Percentiles rank a stretch among this genome's conserved stretches.
Evolutionary conservation across 2,113 vertebrate genomes (phyloP).

Genomic region (Ardeotis arabs): DNA sequence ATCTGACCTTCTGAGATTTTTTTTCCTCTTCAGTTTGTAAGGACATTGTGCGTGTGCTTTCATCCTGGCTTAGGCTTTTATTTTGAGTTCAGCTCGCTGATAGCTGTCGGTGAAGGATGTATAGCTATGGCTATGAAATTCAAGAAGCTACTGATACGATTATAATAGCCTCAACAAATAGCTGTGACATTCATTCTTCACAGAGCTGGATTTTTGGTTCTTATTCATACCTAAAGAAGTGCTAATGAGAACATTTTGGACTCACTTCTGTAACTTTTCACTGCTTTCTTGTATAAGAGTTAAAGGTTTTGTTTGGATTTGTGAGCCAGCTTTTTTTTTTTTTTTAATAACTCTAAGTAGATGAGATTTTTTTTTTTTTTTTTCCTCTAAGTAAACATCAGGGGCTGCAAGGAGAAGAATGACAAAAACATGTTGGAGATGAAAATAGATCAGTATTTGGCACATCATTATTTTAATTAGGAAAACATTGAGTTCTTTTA

Average conservation of each 20-base stretch:
- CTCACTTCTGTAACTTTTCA: background rate
- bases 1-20: background rate
- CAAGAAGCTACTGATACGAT: background rate
- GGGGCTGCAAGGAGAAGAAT: background rate
- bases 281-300: background rate
- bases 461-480: background rate
- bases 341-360: background rate
- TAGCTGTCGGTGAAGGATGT: background rate
- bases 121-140: background rate
- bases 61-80: background rate
- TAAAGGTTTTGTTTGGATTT: background rate
- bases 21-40: background rate
- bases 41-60: background rate
- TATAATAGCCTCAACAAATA: conserved; percentile 9
- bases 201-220: background rate
- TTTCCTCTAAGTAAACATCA: background rate
- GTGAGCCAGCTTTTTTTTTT: background rate
- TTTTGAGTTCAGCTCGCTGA: background rate
- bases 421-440: background rate
- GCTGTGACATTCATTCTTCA: background rate
- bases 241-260: conserved; percentile 4
- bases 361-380: background rate
- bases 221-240: conserved; percentile 24
- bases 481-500: background rate
- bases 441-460: background rate